These are phyloP conservation scores for Dugesia japonica DNA, from an alignment of 2,888 invertebrate genomes.

Conservation along the genomic window DNA sequence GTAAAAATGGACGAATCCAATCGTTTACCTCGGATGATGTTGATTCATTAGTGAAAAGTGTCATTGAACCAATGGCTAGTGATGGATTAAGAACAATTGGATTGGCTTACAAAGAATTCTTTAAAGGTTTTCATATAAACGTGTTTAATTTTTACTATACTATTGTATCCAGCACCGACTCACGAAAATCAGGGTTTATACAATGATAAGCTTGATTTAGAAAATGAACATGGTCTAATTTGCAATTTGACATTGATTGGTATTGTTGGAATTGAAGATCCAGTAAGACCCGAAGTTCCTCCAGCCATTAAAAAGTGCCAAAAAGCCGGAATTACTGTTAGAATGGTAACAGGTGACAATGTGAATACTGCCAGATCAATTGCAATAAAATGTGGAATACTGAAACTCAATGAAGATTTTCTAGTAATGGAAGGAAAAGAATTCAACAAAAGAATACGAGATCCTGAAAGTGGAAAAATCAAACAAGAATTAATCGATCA, in stretches of 20 bases:
- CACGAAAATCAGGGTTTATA: background rate
- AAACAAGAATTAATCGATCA: constrained; percentile 32
- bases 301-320: constrained; percentile 89
- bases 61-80: constrained; percentile 94
- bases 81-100: constrained; percentile 87
- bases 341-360: constrained; percentile 99
- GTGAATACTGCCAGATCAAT: constrained; percentile 95
- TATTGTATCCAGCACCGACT: background rate
- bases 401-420: constrained; percentile 75
- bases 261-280: constrained; percentile 95
- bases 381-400: constrained; percentile 85
- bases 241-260: constrained; percentile 68
- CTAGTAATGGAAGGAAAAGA: constrained; percentile 89
- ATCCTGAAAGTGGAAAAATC: constrained; percentile 28
- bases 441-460: constrained; percentile 57
- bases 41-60: constrained; percentile 67
- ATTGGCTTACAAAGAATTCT: constrained; percentile 81
- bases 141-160: background rate
- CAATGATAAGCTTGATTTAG: constrained; percentile 31
- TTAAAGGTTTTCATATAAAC: constrained; percentile 51
- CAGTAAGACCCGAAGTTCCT: constrained; percentile 74
- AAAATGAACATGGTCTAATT: constrained; percentile 32
- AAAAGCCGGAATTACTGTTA: constrained; percentile 87
- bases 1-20: background rate
- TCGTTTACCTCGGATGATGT: constrained; percentile 55